Evolutionary conservation across 2,888 invertebrate genomes (phyloP).

Genomic region (Sinhomidia bicolor): DNA sequence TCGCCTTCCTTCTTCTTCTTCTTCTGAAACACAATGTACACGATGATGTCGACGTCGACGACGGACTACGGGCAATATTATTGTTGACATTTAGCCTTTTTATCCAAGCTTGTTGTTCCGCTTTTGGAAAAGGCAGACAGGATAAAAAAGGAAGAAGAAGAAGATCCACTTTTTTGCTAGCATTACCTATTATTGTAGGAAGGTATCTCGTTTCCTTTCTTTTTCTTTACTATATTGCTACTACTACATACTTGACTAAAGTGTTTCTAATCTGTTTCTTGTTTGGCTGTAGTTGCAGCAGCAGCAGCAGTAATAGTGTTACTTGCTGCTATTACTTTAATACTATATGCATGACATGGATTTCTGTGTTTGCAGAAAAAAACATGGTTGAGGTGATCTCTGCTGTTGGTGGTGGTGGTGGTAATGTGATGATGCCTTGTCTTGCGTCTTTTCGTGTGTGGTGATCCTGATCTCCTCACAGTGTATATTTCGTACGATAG

Average conservation of each 20-base stretch:
- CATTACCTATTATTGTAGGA: slow-evolving; percentile 15
- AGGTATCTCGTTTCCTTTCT: slow-evolving; percentile 45
- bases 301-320: not conserved
- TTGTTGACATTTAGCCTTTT: slow-evolving; percentile 60
- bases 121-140: not conserved
- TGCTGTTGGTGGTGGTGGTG: not conserved
- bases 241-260: slow-evolving; percentile 45
- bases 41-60: not conserved
- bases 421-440: slow-evolving; percentile 35
- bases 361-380: slow-evolving; percentile 36
- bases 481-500: not conserved
- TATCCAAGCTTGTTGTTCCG: slow-evolving; percentile 38
- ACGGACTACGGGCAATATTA: slow-evolving; percentile 45
- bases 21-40: slow-evolving; percentile 21
- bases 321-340: not conserved
- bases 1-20: slow-evolving; percentile 39
- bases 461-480: slow-evolving; percentile 29
- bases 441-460: slow-evolving; percentile 13
- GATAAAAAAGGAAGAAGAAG: not conserved
- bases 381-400: slow-evolving; percentile 18
- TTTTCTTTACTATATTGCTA: not conserved
- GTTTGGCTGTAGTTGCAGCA: too few species aligned
- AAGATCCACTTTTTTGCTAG: slow-evolving; percentile 33
- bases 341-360: not conserved
- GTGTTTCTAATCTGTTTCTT: slow-evolving; percentile 47